Evolutionary conservation across 2,797 vertebrate species (phyloP).

Genomic region (Anisognathus igniventris): DNA sequence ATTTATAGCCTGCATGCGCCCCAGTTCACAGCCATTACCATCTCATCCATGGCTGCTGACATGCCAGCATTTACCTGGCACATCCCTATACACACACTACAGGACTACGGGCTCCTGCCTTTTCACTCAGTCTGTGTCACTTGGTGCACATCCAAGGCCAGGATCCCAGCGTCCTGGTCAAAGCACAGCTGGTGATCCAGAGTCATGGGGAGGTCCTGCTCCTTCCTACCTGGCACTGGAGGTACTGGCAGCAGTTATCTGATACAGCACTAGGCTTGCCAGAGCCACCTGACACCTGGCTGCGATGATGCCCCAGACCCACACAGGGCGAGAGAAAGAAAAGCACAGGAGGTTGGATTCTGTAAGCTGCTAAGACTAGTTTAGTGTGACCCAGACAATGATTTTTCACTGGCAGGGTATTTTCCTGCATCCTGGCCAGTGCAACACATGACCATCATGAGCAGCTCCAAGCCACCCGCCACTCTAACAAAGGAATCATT

Average conservation of each 20-base stretch:
- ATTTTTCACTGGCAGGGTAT: background rate
- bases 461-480: background rate
- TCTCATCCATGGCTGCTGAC: background rate
- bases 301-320: accelerated
- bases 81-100: accelerated
- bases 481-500: constrained; percentile 50
- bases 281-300: background rate
- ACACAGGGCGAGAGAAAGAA: accelerated
- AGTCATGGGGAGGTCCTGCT: background rate
- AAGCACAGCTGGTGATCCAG: accelerated
- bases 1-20: background rate
- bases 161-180: accelerated
- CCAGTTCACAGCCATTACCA: background rate
- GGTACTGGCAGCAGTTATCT: background rate
- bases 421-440: background rate
- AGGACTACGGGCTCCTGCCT: accelerated
- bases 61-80: background rate
- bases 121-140: accelerated
- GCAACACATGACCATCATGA: constrained; percentile 23
- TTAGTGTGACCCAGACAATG: background rate
- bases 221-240: background rate
- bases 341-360: accelerated
- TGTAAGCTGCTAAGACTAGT: background rate
- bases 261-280: background rate
- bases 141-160: accelerated